phyloP scores from a whole-genome alignment of 92 coral and sea anemone genomes.

The Parazoanthus atlanticus region DNA sequence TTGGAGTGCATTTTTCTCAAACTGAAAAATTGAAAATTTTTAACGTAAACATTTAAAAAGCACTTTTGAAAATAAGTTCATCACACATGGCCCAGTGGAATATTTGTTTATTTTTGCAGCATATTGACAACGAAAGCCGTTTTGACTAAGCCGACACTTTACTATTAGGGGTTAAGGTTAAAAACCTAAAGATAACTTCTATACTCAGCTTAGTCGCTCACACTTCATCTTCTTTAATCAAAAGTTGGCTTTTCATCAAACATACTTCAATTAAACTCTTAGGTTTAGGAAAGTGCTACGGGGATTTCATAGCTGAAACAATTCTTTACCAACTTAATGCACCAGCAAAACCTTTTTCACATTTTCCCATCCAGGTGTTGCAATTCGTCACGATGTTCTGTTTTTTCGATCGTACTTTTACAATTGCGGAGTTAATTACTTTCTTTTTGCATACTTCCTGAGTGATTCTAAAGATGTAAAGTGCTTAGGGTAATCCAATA shows the following conservation, averaged over 20 bases:
- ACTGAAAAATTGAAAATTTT: too few species aligned
- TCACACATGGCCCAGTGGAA: not conserved
- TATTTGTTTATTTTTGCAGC: not conserved
- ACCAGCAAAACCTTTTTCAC: not conserved
- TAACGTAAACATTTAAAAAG: not conserved
- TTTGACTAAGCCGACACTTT: too few species aligned
- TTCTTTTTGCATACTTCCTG: not conserved
- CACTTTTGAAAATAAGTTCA: not conserved
- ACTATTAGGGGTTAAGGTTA: not conserved
- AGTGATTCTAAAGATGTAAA: slow-evolving; percentile 1
- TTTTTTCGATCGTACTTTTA: not conserved
- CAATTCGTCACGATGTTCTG: not conserved
- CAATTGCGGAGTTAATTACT: not conserved
- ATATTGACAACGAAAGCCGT: not conserved
- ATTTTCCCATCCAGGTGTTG: not conserved
- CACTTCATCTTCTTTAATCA: not conserved
- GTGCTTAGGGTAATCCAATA: slow-evolving; percentile 7
- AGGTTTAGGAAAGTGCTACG: not conserved
- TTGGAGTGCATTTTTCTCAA: not conserved
- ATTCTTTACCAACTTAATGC: not conserved
- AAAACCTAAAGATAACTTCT: not conserved
- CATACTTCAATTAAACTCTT: not conserved
- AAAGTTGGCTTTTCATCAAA: not conserved
- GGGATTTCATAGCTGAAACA: not conserved
- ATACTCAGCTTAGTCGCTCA: not conserved